Conservation (phyloP, 2,113 vertebrate species). For the Eclectus roratus region DNA sequence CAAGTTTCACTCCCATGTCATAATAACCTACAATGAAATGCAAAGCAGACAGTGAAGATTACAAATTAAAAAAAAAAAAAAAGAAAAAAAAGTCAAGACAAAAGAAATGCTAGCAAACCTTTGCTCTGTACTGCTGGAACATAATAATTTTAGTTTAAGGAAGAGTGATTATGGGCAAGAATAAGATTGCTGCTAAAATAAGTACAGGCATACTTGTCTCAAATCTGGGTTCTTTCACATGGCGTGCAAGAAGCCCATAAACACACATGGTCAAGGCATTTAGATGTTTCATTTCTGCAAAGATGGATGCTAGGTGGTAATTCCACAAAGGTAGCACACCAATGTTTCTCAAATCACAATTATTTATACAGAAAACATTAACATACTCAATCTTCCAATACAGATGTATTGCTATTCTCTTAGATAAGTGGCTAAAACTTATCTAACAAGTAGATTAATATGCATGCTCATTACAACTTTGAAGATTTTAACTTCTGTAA, state of each 20-base stretch:
- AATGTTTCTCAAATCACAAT: background rate
- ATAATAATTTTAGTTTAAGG: background rate
- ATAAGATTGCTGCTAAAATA: background rate
- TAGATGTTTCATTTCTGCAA: background rate
- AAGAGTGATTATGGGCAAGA: background rate
- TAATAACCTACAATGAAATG: constrained; percentile 54
- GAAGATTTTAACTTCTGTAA: background rate
- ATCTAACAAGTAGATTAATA: background rate
- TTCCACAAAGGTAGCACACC: background rate
- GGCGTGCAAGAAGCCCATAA: background rate
- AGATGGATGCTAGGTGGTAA: background rate
- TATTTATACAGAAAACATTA: background rate
- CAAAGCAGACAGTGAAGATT: constrained; percentile 17
- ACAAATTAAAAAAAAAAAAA: background rate
- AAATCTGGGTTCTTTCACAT: background rate
- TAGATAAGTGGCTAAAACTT: background rate
- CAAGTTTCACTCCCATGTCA: constrained; percentile 18
- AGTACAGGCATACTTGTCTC: background rate
- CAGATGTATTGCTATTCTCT: background rate
- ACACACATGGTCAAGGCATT: background rate
- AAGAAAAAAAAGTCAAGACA: background rate
- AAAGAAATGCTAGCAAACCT: background rate
- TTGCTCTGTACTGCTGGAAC: background rate
- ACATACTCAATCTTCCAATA: background rate
- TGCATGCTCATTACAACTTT: background rate